A percentile compares a stretch with the other conserved stretches of the same genome.
Evolutionary conservation across 1,140 invertebrate species (phyloP).

Genomic region (Drosophila bifasciata): DNA sequence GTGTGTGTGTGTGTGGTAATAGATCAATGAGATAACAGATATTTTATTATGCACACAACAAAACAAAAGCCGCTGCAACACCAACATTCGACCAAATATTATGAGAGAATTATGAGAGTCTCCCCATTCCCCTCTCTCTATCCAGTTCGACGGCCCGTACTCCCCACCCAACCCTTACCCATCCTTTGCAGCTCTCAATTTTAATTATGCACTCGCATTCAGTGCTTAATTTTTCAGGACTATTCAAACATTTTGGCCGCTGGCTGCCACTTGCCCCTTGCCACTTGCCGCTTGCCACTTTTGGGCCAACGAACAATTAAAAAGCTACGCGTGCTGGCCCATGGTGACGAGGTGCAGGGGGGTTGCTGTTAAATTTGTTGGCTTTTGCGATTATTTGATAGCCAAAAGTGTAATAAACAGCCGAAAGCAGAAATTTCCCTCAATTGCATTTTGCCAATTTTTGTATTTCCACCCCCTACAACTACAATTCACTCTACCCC

Average conservation of each 20-base stretch:
- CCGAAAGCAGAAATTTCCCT: neutral
- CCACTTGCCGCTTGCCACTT: slow-evolving; percentile 25
- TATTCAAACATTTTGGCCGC: slow-evolving; percentile 23
- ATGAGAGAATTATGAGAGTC: slow-evolving; percentile 15
- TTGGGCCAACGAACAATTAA: slow-evolving; percentile 58
- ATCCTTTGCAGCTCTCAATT: slow-evolving; percentile 7
- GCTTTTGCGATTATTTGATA: slow-evolving; percentile 54
- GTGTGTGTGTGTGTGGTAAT: slow-evolving; percentile 27
- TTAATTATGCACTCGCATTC: slow-evolving; percentile 24
- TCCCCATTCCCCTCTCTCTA: too few relatives aligned
- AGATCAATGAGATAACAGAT: slow-evolving; percentile 65
- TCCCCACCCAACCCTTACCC: too few relatives aligned
- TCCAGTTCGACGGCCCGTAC: too few relatives aligned
- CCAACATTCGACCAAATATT: slow-evolving; percentile 20
- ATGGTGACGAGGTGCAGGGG: neutral
- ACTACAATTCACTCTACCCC: too few relatives aligned
- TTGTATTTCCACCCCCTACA: too few relatives aligned
- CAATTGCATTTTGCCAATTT: too few relatives aligned
- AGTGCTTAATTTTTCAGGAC: slow-evolving; percentile 17
- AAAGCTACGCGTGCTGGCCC: neutral
- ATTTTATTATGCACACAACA: slow-evolving; percentile 64
- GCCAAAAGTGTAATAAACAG: slow-evolving; percentile 14
- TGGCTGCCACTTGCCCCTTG: slow-evolving; percentile 46
- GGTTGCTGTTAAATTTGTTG: slow-evolving; percentile 49
- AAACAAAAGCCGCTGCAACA: slow-evolving; percentile 10